These are phyloP conservation scores for Lycaon pictus DNA, from an alignment of 2,113 vertebrate species.

Conservation along the genomic window DNA sequence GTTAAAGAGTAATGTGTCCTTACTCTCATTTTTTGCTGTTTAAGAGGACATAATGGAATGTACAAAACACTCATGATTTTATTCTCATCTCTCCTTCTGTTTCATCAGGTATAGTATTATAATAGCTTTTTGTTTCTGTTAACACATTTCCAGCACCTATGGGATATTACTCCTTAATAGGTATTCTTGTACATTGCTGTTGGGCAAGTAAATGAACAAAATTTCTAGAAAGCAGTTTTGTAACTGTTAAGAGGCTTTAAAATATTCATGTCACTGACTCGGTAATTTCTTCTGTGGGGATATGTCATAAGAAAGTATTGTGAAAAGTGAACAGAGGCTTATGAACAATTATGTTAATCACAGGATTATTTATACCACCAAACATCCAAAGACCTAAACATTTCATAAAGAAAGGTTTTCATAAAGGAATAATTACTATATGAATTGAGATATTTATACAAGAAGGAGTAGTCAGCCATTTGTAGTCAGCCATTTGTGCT, in stretches of 20 bases:
- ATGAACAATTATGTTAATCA: not conserved
- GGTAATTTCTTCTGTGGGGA: not conserved
- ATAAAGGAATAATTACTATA: not conserved
- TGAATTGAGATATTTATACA: not conserved
- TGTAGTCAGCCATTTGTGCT: not conserved
- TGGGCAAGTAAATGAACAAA: not conserved
- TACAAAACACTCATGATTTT: not conserved
- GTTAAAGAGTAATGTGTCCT: not conserved
- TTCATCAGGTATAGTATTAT: not conserved
- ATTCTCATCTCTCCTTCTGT: not conserved
- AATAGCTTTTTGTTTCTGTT: not conserved
- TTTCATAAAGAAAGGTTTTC: not conserved
- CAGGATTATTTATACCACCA: not conserved
- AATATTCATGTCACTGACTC: not conserved
- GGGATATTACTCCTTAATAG: not conserved
- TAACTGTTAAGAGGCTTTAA: slow-evolving; percentile 27
- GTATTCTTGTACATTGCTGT: not conserved
- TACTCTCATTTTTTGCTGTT: not conserved
- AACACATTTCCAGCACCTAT: not conserved
- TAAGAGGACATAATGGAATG: not conserved
- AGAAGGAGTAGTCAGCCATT: not conserved
- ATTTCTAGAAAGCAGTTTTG: slow-evolving; percentile 4
- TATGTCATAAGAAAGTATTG: not conserved
- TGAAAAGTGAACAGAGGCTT: not conserved
- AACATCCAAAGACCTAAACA: slow-evolving; percentile 2